phyloP scores from a whole-genome alignment of 2,797 vertebrate species.

The Anas bernieri region DNA sequence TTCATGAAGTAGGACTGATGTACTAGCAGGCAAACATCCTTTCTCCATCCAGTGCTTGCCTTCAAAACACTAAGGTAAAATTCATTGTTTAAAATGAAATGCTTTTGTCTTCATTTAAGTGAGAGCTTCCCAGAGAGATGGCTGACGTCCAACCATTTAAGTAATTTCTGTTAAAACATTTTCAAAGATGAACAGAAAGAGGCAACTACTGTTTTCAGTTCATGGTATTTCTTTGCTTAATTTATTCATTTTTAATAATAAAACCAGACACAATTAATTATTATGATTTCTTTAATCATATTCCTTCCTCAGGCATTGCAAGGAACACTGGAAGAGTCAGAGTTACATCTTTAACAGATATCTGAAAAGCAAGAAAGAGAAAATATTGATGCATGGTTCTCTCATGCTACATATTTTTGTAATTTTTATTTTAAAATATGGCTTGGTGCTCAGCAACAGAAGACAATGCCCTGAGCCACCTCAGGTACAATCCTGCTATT shows the following conservation, averaged over 20 bases:
- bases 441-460: neutral
- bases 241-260: neutral
- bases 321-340: neutral
- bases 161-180: neutral
- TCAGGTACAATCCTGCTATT: neutral
- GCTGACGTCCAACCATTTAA: neutral
- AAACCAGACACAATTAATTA: neutral
- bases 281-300: neutral
- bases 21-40: neutral
- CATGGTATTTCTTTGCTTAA: neutral
- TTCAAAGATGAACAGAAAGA: neutral
- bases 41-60: neutral
- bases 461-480: neutral
- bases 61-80: neutral
- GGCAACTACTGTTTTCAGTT: neutral
- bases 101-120: neutral
- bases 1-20: neutral
- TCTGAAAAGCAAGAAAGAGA: neutral
- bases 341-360: neutral
- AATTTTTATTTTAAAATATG: neutral
- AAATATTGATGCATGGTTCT: neutral
- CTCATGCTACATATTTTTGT: fast-evolving
- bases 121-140: neutral
- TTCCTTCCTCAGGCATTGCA: neutral
- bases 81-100: neutral